Evolutionary conservation across 64 coral and sea anemone genomes (phyloP).

Genomic region (Porites australiensis): DNA sequence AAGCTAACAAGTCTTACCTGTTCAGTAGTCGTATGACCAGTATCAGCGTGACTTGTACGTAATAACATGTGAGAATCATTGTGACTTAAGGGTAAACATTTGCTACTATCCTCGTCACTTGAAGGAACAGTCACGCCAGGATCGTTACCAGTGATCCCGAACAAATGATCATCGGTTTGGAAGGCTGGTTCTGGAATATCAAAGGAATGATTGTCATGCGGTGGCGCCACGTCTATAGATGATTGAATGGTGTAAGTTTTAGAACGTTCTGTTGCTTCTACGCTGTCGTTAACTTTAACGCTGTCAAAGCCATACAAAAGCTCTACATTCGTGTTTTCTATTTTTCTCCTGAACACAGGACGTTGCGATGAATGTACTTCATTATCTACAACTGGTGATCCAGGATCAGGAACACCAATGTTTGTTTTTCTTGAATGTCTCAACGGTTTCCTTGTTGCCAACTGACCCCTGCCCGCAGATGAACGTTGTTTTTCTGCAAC

Average conservation of each 20-base stretch:
- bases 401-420: not conserved
- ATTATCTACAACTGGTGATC: not conserved
- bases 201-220: not conserved
- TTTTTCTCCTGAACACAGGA: not conserved
- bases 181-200: too few species aligned
- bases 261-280: not conserved
- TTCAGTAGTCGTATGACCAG: not conserved
- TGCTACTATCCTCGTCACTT: too few species aligned
- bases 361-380: not conserved
- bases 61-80: not conserved
- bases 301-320: not conserved
- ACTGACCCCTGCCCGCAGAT: not conserved
- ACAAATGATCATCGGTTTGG: not conserved
- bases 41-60: not conserved
- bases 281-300: not conserved
- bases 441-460: not conserved
- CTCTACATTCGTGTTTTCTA: not conserved
- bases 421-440: conserved; percentile 21
- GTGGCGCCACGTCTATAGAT: not conserved
- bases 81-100: not conserved
- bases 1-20: not conserved
- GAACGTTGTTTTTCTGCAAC: conserved; percentile 10
- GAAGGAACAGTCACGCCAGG: too few species aligned
- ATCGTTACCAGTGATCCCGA: too few species aligned
- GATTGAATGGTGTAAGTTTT: not conserved